Conservation (phyloP, 2,113 vertebrate genomes). For the Solea senegalensis region DNA sequence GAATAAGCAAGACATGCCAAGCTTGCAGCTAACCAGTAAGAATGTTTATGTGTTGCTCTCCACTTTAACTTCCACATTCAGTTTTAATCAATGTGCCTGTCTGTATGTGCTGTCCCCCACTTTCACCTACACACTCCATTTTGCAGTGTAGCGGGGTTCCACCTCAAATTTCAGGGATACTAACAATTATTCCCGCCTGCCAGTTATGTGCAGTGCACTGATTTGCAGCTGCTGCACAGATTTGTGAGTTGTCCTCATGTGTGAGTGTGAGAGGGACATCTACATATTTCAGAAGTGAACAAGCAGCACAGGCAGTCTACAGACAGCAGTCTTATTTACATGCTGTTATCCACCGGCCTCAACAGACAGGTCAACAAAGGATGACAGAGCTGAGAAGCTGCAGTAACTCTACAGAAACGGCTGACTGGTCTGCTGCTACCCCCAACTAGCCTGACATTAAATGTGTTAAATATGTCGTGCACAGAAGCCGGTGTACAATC, state of each 20-base stretch:
- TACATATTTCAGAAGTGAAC: slow-evolving; percentile 58
- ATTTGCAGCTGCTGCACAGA: slow-evolving; percentile 45
- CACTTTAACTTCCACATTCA: slow-evolving; percentile 45
- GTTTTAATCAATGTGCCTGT: slow-evolving; percentile 49
- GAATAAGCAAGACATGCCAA: slow-evolving; percentile 2
- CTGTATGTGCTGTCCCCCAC: slow-evolving; percentile 44
- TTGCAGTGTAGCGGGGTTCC: slow-evolving; percentile 47
- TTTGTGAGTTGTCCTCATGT: neutral
- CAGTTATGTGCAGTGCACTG: slow-evolving; percentile 13
- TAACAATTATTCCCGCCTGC: slow-evolving; percentile 28
- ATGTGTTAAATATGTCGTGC: slow-evolving; percentile 16
- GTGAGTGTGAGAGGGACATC: slow-evolving; percentile 23
- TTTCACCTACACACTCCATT: slow-evolving; percentile 61
- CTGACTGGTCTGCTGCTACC: slow-evolving; percentile 15
- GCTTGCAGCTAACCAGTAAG: slow-evolving; percentile 21
- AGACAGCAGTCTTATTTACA: slow-evolving; percentile 65
- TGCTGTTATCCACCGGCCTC: slow-evolving; percentile 48
- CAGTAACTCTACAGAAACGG: slow-evolving; percentile 41
- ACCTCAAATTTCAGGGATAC: slow-evolving; percentile 43
- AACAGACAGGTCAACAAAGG: slow-evolving; percentile 59
- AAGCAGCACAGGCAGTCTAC: slow-evolving; percentile 49
- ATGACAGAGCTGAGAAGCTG: slow-evolving; percentile 52
- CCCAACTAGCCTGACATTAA: slow-evolving; percentile 11
- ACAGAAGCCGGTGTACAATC: slow-evolving; percentile 16
- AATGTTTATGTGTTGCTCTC: slow-evolving; percentile 34